phyloP scores from a whole-genome alignment of 1,140 invertebrate species.

The Coenobita brevimanus region DNA sequence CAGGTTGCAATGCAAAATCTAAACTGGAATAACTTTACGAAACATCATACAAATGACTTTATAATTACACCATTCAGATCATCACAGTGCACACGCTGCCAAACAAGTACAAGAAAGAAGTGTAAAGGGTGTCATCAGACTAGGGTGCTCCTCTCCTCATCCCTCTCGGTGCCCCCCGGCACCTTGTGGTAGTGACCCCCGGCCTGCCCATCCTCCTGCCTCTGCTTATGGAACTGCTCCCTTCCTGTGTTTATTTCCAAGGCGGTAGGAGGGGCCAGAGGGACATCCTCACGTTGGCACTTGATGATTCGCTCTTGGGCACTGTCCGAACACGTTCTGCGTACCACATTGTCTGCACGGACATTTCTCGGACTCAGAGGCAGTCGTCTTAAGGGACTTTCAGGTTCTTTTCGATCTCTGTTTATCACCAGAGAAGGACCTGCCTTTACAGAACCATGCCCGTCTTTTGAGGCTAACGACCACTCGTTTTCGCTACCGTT shows the following conservation, averaged over 20 bases:
- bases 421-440: background rate
- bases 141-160: constrained; percentile 38
- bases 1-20: no score
- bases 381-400: constrained; percentile 10
- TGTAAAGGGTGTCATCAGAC: constrained; percentile 3
- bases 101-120: background rate
- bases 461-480: background rate
- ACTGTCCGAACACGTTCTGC: background rate
- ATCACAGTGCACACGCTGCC: background rate
- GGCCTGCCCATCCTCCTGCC: constrained; percentile 13
- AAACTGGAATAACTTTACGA: no score
- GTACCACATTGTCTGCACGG: background rate
- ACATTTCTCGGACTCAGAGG: background rate
- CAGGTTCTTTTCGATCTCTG: background rate
- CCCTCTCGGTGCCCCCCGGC: background rate
- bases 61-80: background rate
- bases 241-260: background rate
- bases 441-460: background rate
- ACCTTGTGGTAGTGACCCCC: background rate
- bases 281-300: background rate
- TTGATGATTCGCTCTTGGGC: no score
- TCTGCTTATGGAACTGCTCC: background rate
- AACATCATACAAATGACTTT: constrained; percentile 14
- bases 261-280: background rate
- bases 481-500: constrained; percentile 38